These are phyloP conservation scores for Hippocampus guttulatus DNA, from an alignment of 2,113 vertebrate species.

Conservation along the genomic window DNA sequence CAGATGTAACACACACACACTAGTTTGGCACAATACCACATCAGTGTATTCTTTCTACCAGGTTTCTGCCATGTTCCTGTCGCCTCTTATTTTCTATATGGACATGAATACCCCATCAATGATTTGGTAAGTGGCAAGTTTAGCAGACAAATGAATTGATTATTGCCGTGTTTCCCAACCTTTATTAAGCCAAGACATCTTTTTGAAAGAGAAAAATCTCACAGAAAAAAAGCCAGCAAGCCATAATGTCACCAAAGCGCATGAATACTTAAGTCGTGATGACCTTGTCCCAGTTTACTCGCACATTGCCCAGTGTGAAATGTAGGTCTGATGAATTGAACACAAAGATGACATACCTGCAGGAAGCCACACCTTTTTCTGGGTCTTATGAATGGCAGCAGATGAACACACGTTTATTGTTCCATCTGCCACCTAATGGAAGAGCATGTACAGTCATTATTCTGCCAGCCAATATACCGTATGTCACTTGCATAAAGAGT, in stretches of 20 bases:
- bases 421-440: too few species aligned
- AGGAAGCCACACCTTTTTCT: too few species aligned
- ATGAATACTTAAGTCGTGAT: not conserved
- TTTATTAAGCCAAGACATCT: not conserved
- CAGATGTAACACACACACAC: not conserved
- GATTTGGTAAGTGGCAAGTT: constrained; percentile 77
- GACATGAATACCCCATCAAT: constrained; percentile 66
- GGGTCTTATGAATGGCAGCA: too few species aligned
- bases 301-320: too few species aligned
- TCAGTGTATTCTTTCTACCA: constrained; percentile 30
- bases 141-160: too few species aligned
- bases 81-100: constrained; percentile 76
- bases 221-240: not conserved
- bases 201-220: not conserved
- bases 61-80: constrained; percentile 80
- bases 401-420: too few species aligned
- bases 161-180: not conserved
- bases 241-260: not conserved
- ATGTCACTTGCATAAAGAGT: too few species aligned
- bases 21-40: not conserved
- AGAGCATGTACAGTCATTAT: too few species aligned
- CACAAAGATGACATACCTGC: too few species aligned
- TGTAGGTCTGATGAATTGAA: too few species aligned
- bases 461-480: too few species aligned
- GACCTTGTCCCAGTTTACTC: too few species aligned